These are phyloP conservation scores for Puma concolor DNA, from an alignment of 2,113 vertebrate genomes.

Conservation along the genomic window DNA sequence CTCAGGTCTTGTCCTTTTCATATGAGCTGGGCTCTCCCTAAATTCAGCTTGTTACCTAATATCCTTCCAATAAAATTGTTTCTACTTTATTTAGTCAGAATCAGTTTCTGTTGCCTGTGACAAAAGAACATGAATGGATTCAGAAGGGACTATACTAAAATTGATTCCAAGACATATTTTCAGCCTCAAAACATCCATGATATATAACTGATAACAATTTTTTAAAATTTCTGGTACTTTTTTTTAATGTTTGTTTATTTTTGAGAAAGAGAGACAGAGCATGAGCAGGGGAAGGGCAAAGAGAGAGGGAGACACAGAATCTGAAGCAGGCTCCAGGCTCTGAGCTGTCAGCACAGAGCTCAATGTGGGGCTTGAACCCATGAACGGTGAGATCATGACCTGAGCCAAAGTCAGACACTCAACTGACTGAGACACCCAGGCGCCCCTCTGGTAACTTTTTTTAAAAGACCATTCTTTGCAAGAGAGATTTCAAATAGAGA, in stretches of 20 bases:
- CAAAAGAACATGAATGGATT: neutral
- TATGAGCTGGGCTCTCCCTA: neutral
- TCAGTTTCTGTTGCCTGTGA: neutral
- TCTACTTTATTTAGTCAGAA: neutral
- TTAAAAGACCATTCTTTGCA: neutral
- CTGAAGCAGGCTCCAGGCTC: too few species aligned
- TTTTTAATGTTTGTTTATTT: too few species aligned
- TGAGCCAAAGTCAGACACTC: too few species aligned
- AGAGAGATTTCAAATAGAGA: constrained; percentile 6
- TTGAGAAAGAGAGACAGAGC: too few species aligned
- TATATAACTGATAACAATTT: neutral
- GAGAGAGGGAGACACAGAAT: too few species aligned
- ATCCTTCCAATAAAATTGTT: neutral
- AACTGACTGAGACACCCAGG: too few species aligned
- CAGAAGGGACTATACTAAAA: neutral
- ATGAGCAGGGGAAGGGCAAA: too few species aligned
- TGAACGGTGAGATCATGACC: too few species aligned
- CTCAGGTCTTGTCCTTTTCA: neutral
- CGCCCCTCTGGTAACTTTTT: neutral
- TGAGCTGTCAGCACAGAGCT: too few species aligned
- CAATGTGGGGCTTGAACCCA: too few species aligned
- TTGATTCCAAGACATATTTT: constrained; percentile 16
- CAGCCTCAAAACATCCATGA: neutral
- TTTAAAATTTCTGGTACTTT: constrained; percentile 1
- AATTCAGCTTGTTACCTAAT: neutral